These are phyloP conservation scores for Labeo rohita DNA, from an alignment of 2,113 vertebrate species.

Conservation along the genomic window DNA sequence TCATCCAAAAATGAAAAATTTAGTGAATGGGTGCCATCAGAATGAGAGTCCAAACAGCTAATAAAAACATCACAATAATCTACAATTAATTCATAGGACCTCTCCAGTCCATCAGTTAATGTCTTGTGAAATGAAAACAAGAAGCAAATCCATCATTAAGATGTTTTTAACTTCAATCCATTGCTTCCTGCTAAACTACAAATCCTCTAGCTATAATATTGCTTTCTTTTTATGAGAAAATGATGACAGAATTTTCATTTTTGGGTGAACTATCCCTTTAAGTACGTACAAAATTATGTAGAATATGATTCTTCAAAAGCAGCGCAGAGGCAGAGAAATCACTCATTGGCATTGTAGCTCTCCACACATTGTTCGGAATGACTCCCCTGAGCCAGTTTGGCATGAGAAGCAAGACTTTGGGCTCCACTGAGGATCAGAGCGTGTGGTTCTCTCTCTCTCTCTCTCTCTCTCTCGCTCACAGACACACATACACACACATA, in stretches of 20 bases:
- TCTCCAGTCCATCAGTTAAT: no score
- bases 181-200: no score
- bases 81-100: no score
- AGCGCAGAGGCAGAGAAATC: neutral
- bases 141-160: neutral
- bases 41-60: no score
- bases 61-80: no score
- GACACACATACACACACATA: neutral
- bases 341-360: constrained; percentile 10
- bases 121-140: neutral
- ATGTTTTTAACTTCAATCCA: neutral
- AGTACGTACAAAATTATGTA: neutral
- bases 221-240: neutral
- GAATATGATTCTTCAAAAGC: constrained; percentile 1
- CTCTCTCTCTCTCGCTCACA: neutral
- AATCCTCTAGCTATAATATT: neutral
- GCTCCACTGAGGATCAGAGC: constrained; percentile 48
- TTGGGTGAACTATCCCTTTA: neutral
- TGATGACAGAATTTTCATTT: neutral
- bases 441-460: neutral
- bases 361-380: constrained; percentile 21
- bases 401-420: constrained; percentile 39
- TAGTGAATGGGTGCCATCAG: no score
- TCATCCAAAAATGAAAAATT: neutral
- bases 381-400: constrained; percentile 28